These are phyloP conservation scores for Parauchenoglanis ngamensis DNA, from an alignment of 2,797 vertebrate genomes.

Conservation along the genomic window DNA sequence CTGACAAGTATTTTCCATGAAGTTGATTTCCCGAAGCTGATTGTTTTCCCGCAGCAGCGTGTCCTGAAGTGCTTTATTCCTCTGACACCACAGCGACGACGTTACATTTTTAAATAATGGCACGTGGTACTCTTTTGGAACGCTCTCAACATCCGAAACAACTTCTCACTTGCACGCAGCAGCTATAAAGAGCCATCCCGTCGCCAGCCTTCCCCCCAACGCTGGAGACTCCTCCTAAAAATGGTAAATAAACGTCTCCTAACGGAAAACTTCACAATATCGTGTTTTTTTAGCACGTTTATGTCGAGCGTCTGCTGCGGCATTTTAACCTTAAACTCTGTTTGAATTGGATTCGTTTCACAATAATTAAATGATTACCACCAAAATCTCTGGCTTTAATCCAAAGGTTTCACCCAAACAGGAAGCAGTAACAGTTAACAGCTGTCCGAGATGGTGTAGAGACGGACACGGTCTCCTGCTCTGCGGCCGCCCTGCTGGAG, in stretches of 20 bases:
- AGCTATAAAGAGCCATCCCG: not conserved
- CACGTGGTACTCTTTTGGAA: too few relatives aligned
- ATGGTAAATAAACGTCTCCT: not conserved
- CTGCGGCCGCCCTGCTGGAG: not conserved
- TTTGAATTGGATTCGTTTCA: not conserved
- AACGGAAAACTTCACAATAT: not conserved
- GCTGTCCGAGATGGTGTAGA: not conserved
- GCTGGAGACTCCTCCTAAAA: not conserved
- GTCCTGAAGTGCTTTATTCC: too few relatives aligned
- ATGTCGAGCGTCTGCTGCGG: too few relatives aligned
- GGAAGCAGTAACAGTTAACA: not conserved
- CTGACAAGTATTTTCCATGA: too few relatives aligned
- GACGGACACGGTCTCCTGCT: not conserved
- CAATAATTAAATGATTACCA: not conserved
- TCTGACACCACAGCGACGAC: too few relatives aligned
- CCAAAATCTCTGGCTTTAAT: not conserved
- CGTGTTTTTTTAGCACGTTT: not conserved
- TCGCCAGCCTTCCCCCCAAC: not conserved
- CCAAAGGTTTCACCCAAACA: not conserved
- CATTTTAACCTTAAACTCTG: not conserved
- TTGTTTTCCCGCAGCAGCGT: too few relatives aligned
- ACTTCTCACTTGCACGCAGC: not conserved
- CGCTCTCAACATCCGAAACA: too few relatives aligned
- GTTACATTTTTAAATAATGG: too few relatives aligned
- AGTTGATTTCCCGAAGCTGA: too few relatives aligned